Percentiles rank a stretch among this genome's conserved stretches.
Evolutionary conservation across 2,888 invertebrate species (phyloP).

Genomic region (Drosophila prostipennis): DNA sequence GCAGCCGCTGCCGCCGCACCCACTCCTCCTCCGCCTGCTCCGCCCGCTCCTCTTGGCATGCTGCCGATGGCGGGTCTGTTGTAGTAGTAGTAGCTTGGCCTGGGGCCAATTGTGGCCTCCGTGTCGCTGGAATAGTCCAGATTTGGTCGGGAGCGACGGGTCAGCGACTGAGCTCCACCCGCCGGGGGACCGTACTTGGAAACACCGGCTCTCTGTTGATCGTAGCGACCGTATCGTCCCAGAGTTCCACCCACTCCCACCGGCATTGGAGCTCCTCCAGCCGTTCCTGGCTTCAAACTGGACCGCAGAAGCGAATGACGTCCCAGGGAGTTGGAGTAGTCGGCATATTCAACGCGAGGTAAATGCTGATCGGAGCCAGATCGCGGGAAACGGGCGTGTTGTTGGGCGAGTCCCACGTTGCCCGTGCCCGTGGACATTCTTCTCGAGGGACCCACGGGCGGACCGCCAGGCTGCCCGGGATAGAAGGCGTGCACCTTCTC

Average conservation of each 20-base stretch:
- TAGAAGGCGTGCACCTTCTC: constrained; percentile 97
- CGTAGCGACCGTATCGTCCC: constrained; percentile 88
- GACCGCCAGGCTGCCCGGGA: constrained; percentile 84
- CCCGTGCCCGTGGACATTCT: constrained; percentile 89
- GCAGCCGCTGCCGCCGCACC: constrained; percentile 72
- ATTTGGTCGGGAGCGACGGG: constrained; percentile 90
- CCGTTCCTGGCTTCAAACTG: constrained; percentile 88
- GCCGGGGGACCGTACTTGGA: constrained; percentile 85
- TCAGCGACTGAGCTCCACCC: constrained; percentile 85
- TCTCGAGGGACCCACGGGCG: constrained; percentile 84
- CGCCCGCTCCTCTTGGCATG: constrained; percentile 81
- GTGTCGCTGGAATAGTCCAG: constrained; percentile 98
- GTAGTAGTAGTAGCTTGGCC: constrained; percentile 91
- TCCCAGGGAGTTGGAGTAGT: constrained; percentile 90
- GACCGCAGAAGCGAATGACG: constrained; percentile 92
- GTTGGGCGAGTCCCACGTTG: constrained; percentile 80
- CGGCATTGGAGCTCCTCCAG: constrained; percentile 71
- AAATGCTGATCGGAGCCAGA: constrained; percentile 97
- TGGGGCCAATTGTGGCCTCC: constrained; percentile 93
- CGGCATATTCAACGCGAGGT: constrained; percentile 93
- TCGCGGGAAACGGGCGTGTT: constrained; percentile 88
- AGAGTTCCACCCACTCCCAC: constrained; percentile 85
- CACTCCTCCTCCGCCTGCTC: constrained; percentile 34
- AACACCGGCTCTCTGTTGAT: constrained; percentile 82
- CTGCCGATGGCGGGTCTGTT: constrained; percentile 84